Base-by-base conservation (phyloP, 1,140 invertebrate genomes). In the Diabrotica undecimpunctata region DNA sequence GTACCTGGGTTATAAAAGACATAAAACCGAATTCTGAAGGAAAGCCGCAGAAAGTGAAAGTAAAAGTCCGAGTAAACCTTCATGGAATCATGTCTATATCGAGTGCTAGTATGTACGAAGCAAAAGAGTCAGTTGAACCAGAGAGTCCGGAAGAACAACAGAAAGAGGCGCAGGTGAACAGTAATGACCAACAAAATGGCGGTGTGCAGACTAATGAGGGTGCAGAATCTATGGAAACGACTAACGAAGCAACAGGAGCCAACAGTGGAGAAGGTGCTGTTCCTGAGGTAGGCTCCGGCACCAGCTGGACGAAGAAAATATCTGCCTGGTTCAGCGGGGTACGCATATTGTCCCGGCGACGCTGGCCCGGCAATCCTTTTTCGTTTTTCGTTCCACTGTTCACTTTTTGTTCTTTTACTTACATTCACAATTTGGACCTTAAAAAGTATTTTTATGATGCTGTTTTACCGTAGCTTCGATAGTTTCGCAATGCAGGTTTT, bases 11-110 rank as follows among this genome's bases (percentile, higher is more conserved):
- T 12, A 87, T 98, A 25, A 89, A 89, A 64, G 92, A 96, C 74
- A 88, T 98, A 0, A 88, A 90, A 70, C 91, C 93, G 55, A 88
- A 88, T 50, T 73, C 88, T n/a, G 91, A 94, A 69, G 95, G 94
- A 6, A 93, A 95, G 73, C 87, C 87, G 36, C 89, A 94, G 55
- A 97, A 97, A 81, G 90, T 99, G 0, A 98, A 98, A 80, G 88
- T 99, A 0, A 99, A 98, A 83, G 93, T 96, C 6, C 84, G 95
- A 66, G 83, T 99, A 13, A 97, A 97, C 80, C 82, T 92, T 11
- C 91, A 99, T 79, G 97, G 97, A 11, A 90, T 98, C 55, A 89
- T 99, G 71, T 88, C 86, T 6, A 86, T 99, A 5, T 86, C 87
- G 5, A 92, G 88, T 64, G 97, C 97, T 2, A 88, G 89, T 0